Evolutionary conservation across 2,113 vertebrate genomes (phyloP).

Genomic region (Himantopus leucocephalus): DNA sequence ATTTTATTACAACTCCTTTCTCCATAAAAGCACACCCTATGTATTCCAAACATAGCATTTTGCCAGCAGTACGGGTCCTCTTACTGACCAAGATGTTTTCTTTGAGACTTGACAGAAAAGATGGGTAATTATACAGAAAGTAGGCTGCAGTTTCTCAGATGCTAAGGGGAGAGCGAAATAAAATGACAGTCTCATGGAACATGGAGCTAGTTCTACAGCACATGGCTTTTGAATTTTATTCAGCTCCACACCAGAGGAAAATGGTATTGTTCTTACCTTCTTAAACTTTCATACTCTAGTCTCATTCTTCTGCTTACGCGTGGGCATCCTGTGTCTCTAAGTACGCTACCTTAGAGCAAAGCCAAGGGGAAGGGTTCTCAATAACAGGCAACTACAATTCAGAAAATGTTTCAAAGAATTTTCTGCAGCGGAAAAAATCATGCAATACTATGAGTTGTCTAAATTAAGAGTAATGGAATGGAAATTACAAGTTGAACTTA

Average conservation of each 20-base stretch:
- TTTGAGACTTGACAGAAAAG: background rate
- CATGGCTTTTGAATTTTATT: background rate
- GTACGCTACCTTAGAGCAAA: background rate
- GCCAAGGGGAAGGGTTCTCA: background rate
- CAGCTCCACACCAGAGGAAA: background rate
- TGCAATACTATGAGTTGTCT: background rate
- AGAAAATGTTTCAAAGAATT: background rate
- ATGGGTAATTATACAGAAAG: background rate
- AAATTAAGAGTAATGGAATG: background rate
- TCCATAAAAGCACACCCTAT: background rate
- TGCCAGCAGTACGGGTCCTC: background rate
- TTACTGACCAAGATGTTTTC: background rate
- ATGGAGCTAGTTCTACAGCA: background rate
- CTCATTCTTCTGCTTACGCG: background rate
- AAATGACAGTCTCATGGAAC: background rate
- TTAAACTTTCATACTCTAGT: background rate
- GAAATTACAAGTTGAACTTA: background rate
- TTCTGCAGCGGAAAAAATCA: background rate
- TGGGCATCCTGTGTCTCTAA: background rate
- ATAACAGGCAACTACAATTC: background rate
- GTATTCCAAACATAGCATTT: background rate
- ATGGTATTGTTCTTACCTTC: background rate
- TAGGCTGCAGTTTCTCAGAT: background rate
- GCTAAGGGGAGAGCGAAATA: background rate
- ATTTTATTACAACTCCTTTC: background rate